A percentile compares a stretch with the other conserved stretches of the same genome.
These are phyloP conservation scores for Odontomachus brunneus DNA, from an alignment of 1,140 invertebrate genomes.

Conservation along the genomic window DNA sequence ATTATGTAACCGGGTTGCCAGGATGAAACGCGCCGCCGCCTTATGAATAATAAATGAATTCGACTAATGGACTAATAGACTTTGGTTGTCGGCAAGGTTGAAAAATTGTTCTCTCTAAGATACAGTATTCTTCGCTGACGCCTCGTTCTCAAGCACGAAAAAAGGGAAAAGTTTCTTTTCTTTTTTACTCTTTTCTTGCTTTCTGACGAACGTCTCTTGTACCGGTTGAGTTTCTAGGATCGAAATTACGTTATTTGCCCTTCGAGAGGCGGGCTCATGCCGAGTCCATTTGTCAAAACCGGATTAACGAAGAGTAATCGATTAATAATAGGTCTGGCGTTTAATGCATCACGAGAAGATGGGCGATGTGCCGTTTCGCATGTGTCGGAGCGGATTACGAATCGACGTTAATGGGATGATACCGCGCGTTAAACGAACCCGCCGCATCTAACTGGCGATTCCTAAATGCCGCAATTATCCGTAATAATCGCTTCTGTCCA, in stretches of 20 bases:
- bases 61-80: slow-evolving; percentile 13
- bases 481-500: slow-evolving; percentile 6
- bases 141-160: background rate
- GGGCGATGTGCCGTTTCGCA: background rate
- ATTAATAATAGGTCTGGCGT: background rate
- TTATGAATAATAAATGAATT: slow-evolving; percentile 45
- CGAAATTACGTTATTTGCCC: background rate
- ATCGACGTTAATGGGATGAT: slow-evolving; percentile 14
- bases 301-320: background rate
- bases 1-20: slow-evolving; percentile 11
- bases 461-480: slow-evolving; percentile 1
- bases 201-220: no score
- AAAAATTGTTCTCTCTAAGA: background rate
- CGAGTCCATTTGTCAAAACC: background rate
- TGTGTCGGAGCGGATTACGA: background rate
- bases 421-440: slow-evolving; percentile 1
- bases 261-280: background rate
- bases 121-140: no score
- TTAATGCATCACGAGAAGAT: background rate
- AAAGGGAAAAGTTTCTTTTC: background rate
- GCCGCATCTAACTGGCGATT: background rate
- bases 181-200: no score
- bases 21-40: background rate
- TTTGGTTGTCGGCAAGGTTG: background rate
- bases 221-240: background rate